phyloP scores from a whole-genome alignment of 2,797 vertebrate genomes.

The Uromys caudimaculatus region DNA sequence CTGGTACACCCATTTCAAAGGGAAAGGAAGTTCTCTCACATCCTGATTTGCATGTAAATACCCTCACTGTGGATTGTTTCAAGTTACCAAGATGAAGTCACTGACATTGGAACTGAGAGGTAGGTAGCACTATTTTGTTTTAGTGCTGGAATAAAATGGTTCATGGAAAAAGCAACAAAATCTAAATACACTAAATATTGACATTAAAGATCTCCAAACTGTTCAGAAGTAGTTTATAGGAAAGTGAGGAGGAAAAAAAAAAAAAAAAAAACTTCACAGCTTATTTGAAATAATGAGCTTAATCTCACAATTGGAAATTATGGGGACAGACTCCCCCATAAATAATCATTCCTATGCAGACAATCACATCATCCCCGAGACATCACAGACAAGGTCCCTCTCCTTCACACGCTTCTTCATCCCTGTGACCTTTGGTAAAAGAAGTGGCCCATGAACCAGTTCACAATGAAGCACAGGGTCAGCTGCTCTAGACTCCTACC shows the following conservation, averaged over 20 bases:
- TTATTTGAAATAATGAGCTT: constrained; percentile 29
- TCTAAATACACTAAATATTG: constrained; percentile 30
- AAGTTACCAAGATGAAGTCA: constrained; percentile 44
- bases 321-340: background rate
- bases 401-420: background rate
- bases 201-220: constrained; percentile 5
- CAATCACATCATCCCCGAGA: background rate
- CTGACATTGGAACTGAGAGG: background rate
- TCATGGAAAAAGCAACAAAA: constrained; percentile 39
- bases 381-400: background rate
- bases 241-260: constrained; percentile 40
- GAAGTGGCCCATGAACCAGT: background rate
- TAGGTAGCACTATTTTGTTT: constrained; percentile 11
- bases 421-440: background rate
- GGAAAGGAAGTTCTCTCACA: background rate
- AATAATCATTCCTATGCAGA: background rate
- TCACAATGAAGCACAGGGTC: background rate
- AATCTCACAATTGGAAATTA: background rate
- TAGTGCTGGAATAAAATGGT: constrained; percentile 8
- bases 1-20: background rate
- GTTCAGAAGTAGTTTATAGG: constrained; percentile 31
- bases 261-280: background rate
- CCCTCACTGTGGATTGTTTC: background rate
- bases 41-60: constrained; percentile 27
- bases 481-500: background rate